Conservation (phyloP, 2,113 vertebrate species). For the Anarrhichthys ocellatus region DNA sequence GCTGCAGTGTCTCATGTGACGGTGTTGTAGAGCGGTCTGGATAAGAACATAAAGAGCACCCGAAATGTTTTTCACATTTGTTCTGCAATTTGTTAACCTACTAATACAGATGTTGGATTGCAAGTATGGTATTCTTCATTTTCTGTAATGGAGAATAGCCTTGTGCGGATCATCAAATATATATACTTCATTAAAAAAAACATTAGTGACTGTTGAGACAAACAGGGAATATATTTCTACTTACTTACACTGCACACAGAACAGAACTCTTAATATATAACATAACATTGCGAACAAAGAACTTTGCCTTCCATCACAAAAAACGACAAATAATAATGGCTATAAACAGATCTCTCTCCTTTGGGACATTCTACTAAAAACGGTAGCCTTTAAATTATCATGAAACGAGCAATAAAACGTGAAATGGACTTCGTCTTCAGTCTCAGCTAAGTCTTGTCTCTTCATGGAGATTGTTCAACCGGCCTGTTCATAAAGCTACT, state of each 20-base stretch:
- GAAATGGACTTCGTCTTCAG: not conserved
- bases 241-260: not conserved
- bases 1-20: not conserved
- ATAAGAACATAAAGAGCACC: too few relatives aligned
- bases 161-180: not conserved
- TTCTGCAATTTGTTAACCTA: not conserved
- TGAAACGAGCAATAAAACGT: slow-evolving; percentile 1
- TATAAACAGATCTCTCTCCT: not conserved
- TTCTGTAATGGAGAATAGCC: not conserved
- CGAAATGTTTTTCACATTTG: not conserved
- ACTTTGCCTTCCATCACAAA: not conserved
- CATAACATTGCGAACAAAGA: not conserved
- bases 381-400: not conserved
- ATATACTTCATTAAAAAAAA: not conserved
- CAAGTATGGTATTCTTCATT: not conserved
- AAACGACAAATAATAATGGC: not conserved
- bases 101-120: too few relatives aligned
- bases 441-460: not conserved
- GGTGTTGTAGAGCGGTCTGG: not conserved
- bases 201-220: not conserved
- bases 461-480: not conserved
- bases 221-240: not conserved
- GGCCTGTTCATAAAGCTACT: not conserved
- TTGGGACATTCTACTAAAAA: not conserved
- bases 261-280: not conserved